Percentiles rank a stretch among this genome's conserved stretches.
phyloP scores from a whole-genome alignment of 2,797 vertebrate genomes.

The Myiotriccus ornatus region DNA sequence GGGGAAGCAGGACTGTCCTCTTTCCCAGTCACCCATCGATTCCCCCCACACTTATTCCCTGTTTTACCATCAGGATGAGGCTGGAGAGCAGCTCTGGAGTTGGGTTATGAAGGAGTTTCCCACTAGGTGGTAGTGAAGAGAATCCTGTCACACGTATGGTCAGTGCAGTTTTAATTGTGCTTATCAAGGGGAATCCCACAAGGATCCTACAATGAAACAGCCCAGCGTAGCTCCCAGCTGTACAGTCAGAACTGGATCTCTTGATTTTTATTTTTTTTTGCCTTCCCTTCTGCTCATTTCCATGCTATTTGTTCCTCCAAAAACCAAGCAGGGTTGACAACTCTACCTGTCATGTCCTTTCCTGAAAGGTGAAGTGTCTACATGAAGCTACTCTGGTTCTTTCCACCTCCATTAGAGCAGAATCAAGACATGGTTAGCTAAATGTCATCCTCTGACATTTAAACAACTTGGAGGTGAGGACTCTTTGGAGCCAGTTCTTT shows the following conservation, averaged over 20 bases:
- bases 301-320: not conserved
- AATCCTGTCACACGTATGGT: not conserved
- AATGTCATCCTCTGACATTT: conserved; percentile 5
- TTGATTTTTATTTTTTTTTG: not conserved
- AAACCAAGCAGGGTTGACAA: not conserved
- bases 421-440: not conserved
- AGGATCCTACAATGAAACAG: not conserved
- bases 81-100: not conserved
- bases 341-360: not conserved
- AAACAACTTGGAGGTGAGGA: not conserved
- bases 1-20: not conserved
- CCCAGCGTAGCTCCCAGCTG: not conserved
- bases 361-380: not conserved
- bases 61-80: not conserved
- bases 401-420: not conserved
- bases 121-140: conserved; percentile 62
- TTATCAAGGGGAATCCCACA: not conserved
- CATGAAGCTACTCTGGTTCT: not conserved
- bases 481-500: not conserved
- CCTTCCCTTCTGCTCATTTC: not conserved
- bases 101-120: conserved; percentile 2
- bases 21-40: not conserved
- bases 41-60: not conserved
- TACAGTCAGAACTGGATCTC: not conserved
- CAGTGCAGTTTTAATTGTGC: not conserved